Conservation (phyloP, 2,888 invertebrate species). For the Myathropa florea region DNA sequence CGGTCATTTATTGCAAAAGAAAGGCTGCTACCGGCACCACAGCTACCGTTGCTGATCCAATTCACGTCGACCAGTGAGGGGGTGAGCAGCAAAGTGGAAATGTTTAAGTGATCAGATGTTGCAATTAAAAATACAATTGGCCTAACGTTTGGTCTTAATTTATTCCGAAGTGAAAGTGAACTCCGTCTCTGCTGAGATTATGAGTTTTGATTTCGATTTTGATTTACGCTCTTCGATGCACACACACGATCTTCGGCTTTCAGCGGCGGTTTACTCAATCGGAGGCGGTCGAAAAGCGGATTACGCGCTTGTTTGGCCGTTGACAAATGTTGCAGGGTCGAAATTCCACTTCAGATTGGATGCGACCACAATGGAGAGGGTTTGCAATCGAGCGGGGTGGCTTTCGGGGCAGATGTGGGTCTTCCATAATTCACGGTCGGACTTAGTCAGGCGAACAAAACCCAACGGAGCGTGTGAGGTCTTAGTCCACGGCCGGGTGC, state of each 20-base stretch:
- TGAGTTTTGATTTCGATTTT: conserved; percentile 15
- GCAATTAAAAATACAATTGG: conserved; percentile 54
- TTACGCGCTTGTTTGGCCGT: conserved; percentile 1
- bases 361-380: conserved; percentile 27
- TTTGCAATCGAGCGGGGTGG: background rate
- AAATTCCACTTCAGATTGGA: background rate
- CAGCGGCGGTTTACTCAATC: conserved; percentile 20
- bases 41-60: background rate
- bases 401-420: background rate
- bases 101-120: conserved; percentile 47
- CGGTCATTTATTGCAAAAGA: conserved; percentile 37
- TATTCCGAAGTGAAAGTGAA: conserved; percentile 68
- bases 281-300: conserved; percentile 15
- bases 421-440: conserved; percentile 20
- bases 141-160: conserved; percentile 46
- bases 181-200: background rate
- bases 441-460: conserved; percentile 1
- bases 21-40: conserved; percentile 4
- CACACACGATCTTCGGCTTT: conserved; percentile 27
- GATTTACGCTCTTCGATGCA: conserved; percentile 24
- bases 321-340: conserved; percentile 27
- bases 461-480: background rate
- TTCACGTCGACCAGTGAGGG: conserved; percentile 32
- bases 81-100: conserved; percentile 54
- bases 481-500: background rate